A percentile compares a stretch with the other conserved stretches of the same genome.
These are phyloP conservation scores for Macroramphosus scolopax DNA, from an alignment of 2,797 vertebrate species.

Conservation along the genomic window DNA sequence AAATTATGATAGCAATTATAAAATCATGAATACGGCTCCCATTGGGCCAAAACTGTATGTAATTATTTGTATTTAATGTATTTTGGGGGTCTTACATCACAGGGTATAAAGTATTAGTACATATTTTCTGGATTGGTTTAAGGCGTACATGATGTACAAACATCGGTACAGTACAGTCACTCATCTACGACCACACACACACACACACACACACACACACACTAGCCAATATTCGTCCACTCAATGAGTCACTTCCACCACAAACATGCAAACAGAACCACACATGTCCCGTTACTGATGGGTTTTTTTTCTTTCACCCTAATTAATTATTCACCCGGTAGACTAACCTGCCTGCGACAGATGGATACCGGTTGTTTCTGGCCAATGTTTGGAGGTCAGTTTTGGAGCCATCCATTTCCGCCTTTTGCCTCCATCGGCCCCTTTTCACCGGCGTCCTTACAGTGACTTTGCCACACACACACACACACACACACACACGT, in stretches of 20 bases:
- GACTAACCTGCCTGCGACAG: slow-evolving; percentile 54
- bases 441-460: slow-evolving; percentile 46
- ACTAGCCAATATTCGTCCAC: slow-evolving; percentile 1
- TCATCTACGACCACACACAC: no score
- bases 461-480: slow-evolving; percentile 43
- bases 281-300: slow-evolving; percentile 33
- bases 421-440: slow-evolving; percentile 56
- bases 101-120: no score
- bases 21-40: no score
- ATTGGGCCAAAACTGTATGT: no score
- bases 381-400: slow-evolving; percentile 1
- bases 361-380: slow-evolving; percentile 43
- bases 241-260: slow-evolving; percentile 6
- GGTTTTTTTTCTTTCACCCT: slow-evolving; percentile 4
- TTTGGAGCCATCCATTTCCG: slow-evolving; percentile 55
- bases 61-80: no score
- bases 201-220: not conserved
- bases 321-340: slow-evolving; percentile 61
- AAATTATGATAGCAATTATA: no score
- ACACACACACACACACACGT: no score
- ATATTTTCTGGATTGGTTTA: no score
- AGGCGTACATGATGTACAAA: no score
- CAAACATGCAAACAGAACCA: slow-evolving; percentile 25
- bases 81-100: no score
- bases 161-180: no score